phyloP scores from a whole-genome alignment of 2,113 vertebrate species.

The Corapipo altera region DNA sequence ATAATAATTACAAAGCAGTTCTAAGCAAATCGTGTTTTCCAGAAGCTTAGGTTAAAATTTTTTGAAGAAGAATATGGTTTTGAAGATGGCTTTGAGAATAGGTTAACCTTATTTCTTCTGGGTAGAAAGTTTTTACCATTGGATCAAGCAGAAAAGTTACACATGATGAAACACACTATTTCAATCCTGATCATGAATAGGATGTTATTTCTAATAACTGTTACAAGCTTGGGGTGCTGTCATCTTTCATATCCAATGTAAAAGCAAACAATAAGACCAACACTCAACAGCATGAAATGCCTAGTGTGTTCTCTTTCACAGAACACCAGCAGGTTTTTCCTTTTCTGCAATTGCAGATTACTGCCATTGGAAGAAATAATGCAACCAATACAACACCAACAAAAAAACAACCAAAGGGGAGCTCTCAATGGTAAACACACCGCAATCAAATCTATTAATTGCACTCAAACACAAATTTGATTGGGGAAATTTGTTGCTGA shows the following conservation, averaged over 20 bases:
- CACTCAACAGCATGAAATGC: not conserved
- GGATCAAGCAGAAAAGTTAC: not conserved
- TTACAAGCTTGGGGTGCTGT: not conserved
- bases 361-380: not conserved
- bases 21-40: not conserved
- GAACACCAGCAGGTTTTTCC: not conserved
- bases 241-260: not conserved
- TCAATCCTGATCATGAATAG: not conserved
- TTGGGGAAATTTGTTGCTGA: not conserved
- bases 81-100: not conserved
- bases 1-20: not conserved
- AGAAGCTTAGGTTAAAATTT: not conserved
- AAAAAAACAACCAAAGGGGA: not conserved
- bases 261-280: not conserved
- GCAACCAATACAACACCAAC: not conserved
- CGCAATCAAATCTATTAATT: not conserved
- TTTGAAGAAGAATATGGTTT: not conserved
- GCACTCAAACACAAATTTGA: not conserved
- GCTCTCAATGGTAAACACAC: not conserved
- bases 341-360: not conserved
- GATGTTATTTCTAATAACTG: not conserved
- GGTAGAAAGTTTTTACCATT: not conserved
- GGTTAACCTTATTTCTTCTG: not conserved
- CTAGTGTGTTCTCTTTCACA: not conserved
- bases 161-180: not conserved